Conservation (phyloP, 2,113 vertebrate species). For the Pterocles orientalis region DNA sequence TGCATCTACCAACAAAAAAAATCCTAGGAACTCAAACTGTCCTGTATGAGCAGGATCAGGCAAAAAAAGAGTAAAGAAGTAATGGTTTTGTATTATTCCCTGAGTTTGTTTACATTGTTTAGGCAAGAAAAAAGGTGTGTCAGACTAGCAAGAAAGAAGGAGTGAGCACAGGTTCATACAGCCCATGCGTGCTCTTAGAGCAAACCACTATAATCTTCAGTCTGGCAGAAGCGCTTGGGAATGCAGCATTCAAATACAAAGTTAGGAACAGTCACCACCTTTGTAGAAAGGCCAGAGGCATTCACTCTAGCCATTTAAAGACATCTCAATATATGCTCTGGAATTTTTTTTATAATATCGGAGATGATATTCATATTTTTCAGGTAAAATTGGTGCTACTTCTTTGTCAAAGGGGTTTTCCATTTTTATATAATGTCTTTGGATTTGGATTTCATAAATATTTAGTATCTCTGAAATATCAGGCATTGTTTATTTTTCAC, state of each 20-base stretch:
- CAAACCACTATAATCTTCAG: background rate
- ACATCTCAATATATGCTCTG: background rate
- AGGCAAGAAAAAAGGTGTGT: background rate
- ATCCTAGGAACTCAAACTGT: background rate
- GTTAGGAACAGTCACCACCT: background rate
- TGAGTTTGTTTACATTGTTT: background rate
- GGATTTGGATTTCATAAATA: background rate
- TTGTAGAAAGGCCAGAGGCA: background rate
- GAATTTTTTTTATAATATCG: background rate
- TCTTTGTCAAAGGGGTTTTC: background rate
- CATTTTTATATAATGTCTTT: background rate
- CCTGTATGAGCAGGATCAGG: background rate
- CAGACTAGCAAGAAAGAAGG: background rate
- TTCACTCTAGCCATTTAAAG: background rate
- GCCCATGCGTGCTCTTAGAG: background rate
- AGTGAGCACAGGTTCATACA: background rate
- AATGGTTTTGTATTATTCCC: background rate
- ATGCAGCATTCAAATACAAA: background rate
- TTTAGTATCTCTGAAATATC: background rate
- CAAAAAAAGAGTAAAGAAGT: background rate
- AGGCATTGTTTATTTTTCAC: background rate
- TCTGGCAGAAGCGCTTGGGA: background rate
- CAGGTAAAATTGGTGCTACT: background rate
- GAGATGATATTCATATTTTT: background rate
- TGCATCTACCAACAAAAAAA: background rate